Evolutionary conservation across 2,797 vertebrate genomes (phyloP).

Genomic region (Rousettus madagascariensis): DNA sequence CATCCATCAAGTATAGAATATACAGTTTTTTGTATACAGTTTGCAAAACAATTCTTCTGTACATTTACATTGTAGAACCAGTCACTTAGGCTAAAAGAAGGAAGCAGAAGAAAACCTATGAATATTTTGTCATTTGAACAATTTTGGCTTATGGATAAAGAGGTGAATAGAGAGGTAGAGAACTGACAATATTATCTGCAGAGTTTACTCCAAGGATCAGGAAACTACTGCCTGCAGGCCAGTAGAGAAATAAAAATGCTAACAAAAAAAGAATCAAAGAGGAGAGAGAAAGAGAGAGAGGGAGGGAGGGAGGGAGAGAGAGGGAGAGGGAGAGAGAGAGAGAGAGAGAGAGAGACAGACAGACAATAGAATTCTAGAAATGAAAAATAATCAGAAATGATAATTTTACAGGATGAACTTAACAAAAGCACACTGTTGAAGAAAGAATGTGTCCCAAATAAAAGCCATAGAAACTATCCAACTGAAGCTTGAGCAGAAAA

Average conservation of each 20-base stretch:
- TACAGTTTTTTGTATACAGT: not conserved
- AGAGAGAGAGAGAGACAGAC: too few relatives aligned
- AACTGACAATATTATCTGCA: not conserved
- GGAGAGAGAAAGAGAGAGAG: too few relatives aligned
- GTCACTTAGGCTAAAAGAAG: not conserved
- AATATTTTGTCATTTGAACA: not conserved
- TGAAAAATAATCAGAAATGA: not conserved
- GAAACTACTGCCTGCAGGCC: not conserved
- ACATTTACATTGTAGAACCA: not conserved
- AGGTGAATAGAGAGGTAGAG: not conserved
- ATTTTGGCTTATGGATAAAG: not conserved
- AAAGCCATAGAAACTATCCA: not conserved
- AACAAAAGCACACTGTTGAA: not conserved
- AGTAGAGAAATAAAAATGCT: not conserved
- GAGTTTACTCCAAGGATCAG: not conserved
- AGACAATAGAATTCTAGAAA: not conserved
- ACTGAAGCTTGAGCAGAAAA: not conserved
- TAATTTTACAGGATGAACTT: not conserved
- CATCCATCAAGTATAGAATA: not conserved
- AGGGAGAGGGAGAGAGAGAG: too few relatives aligned
- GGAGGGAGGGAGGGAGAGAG: too few relatives aligned
- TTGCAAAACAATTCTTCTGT: not conserved
- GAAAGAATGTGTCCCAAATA: not conserved
- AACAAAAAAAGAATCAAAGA: too few relatives aligned
- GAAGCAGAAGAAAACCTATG: not conserved